Percentiles rank a stretch among this genome's conserved stretches.
phyloP scores from a whole-genome alignment of 2,797 vertebrate species.

The Epinephelus malabaricus region DNA sequence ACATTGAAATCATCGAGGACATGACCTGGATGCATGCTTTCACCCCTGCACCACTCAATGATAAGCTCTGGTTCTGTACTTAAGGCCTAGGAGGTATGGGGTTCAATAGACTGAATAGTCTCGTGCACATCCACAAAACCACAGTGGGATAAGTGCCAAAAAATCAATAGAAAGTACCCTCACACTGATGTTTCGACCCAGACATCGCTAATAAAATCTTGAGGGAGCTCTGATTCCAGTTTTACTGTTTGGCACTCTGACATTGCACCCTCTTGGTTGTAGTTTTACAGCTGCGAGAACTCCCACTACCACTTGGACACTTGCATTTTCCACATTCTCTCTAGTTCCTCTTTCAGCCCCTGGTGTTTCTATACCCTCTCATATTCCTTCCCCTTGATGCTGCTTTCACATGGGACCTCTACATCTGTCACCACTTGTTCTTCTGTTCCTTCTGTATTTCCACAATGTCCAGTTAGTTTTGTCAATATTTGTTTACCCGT shows the following conservation, averaged over 20 bases:
- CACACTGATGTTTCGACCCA: conserved; percentile 28
- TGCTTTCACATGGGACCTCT: conserved; percentile 10
- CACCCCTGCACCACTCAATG: conserved; percentile 10
- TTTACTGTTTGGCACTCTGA: conserved; percentile 35
- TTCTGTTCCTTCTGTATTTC: conserved; percentile 7
- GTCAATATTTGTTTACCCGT: conserved; percentile 46
- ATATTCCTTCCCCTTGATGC: conserved; percentile 11
- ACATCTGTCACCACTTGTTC: conserved; percentile 24
- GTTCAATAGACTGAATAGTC: conserved; percentile 16
- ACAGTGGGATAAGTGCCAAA: conserved; percentile 21
- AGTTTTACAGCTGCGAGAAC: conserved; percentile 27
- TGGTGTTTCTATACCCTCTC: conserved; percentile 13
- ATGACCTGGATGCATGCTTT: conserved; percentile 6
- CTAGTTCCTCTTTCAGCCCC: neutral
- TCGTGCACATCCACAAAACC: conserved; percentile 29
- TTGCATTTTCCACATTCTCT: conserved; percentile 21
- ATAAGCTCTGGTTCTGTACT: conserved; percentile 13
- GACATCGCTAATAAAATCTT: conserved; percentile 14
- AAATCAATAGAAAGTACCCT: conserved; percentile 24
- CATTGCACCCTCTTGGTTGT: conserved; percentile 22
- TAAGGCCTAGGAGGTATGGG: conserved; percentile 6
- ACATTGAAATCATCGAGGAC: no score
- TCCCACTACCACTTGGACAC: conserved; percentile 2
- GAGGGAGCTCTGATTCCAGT: conserved; percentile 36
- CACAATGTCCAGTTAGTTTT: conserved; percentile 16